Evolutionary conservation across 1,140 invertebrate genomes (phyloP), one percentile per base, ranked within the genome.

Genomic region (Formica exsecta): DNA sequence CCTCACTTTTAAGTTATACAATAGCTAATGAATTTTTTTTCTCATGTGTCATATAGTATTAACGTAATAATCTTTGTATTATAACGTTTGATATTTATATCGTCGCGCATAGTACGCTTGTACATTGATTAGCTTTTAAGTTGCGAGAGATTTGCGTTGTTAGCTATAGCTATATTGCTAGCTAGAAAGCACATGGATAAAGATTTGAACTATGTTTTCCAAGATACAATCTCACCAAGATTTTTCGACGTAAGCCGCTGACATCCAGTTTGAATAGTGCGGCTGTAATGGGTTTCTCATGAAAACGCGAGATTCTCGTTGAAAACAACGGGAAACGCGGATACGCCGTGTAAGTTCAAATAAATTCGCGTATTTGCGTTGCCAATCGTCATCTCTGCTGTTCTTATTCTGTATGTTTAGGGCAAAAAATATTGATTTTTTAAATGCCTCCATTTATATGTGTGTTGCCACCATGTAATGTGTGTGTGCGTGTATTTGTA

Each of bases 181-280:
- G 8, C 7, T 54, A 70, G 48, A 16, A 41, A 6, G 36, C 44
- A n/a, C 44, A n/a, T 22, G 74, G 62, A 79, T 81, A 83, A 81
- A 89, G 54, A 54, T 22, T 25, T 8, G 25, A 86, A 80, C 65
- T 88, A 81, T 74, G 70, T 80, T 61, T 61, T 44, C 11, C 48
- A 74, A 54, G 87, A 80, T 57, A 86, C 89, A 90, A 91, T 91
- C 86, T 91, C 64, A 25, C 59, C 62, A 66, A 88, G 83, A 90
- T 88, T 80, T 84, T 77, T 70, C 48, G 9, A 25, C 48, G 51
- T 87, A 86, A 90, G 81, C 88, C 68, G 61, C 51, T 32, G 16
- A 57, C 75, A 90, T 89, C 85, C n/a, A 59, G 81, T 75, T 84
- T 76, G 57, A 85, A 70, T 74, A 62, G 62, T 61, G 83, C 32